Evolutionary conservation across 2,888 invertebrate genomes (phyloP).

Genomic region (Muscina levida): DNA sequence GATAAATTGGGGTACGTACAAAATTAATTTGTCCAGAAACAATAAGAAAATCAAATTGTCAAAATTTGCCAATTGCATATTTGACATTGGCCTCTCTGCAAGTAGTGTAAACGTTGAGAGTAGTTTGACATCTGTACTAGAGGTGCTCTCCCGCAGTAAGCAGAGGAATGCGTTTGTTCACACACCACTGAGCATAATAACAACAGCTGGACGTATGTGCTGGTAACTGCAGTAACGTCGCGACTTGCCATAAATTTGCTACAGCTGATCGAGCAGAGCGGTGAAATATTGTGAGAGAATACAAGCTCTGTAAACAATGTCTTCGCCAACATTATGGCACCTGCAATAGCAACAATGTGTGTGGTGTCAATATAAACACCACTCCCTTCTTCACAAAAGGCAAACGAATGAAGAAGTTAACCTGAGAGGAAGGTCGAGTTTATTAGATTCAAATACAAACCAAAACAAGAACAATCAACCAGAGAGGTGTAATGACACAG

Average conservation of each 20-base stretch:
- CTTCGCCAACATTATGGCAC: constrained; percentile 26
- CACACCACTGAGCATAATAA: too few species aligned
- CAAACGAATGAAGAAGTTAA: background rate
- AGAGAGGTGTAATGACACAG: background rate
- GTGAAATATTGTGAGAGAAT: constrained; percentile 34
- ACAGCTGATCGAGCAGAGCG: constrained; percentile 39
- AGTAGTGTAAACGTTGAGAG: constrained; percentile 33
- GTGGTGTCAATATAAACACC: constrained; percentile 43
- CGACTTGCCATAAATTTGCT: constrained; percentile 31
- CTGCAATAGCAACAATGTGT: constrained; percentile 27
- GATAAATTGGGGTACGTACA: constrained; percentile 34
- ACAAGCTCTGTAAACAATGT: constrained; percentile 26
- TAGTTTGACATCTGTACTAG: constrained; percentile 3
- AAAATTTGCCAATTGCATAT: constrained; percentile 37
- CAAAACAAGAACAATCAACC: background rate
- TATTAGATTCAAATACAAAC: too few species aligned
- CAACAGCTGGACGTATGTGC: background rate
- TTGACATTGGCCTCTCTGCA: constrained; percentile 43
- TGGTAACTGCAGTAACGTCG: background rate
- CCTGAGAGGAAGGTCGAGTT: background rate
- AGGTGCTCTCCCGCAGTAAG: background rate
- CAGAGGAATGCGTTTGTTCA: constrained; percentile 5
- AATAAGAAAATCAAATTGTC: background rate
- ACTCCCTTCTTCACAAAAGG: constrained; percentile 38
- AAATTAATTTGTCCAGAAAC: constrained; percentile 18